Conservation (phyloP, 2,888 invertebrate species). For the Rhogogaster chlorosoma region DNA sequence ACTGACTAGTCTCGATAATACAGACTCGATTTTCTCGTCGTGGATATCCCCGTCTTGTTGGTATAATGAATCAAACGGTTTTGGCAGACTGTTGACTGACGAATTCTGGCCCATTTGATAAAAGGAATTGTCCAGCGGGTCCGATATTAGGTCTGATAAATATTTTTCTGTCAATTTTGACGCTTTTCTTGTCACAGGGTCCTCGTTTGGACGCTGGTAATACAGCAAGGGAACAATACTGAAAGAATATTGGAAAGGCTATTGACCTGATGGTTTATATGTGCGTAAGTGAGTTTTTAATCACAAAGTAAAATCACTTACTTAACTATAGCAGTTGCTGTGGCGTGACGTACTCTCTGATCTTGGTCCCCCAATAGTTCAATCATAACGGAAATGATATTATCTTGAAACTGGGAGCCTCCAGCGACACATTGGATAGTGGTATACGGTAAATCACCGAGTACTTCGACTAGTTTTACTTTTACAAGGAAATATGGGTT, state of each 20-base stretch:
- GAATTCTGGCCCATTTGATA: constrained; percentile 67
- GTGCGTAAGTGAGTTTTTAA: neutral
- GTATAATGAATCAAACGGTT: constrained; percentile 77
- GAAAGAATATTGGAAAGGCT: constrained; percentile 59
- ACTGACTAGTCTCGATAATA: constrained; percentile 81
- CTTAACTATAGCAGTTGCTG: constrained; percentile 84
- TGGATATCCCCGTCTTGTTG: constrained; percentile 62
- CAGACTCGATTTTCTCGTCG: constrained; percentile 77
- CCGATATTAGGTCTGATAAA: constrained; percentile 64
- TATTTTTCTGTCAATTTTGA: constrained; percentile 74
- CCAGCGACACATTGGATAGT: constrained; percentile 80
- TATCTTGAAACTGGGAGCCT: constrained; percentile 80
- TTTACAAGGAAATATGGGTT: constrained; percentile 94
- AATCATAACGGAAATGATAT: constrained; percentile 82
- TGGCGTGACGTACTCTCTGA: constrained; percentile 86
- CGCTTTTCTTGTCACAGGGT: constrained; percentile 80
- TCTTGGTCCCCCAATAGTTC: constrained; percentile 87
- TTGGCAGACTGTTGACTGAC: constrained; percentile 79
- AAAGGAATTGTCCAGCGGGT: constrained; percentile 55
- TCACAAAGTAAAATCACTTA: constrained; percentile 71
- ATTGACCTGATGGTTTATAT: neutral
- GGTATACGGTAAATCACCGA: constrained; percentile 82
- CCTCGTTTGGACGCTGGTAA: constrained; percentile 79
- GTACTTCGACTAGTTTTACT: constrained; percentile 85
- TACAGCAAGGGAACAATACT: constrained; percentile 79